Evolutionary conservation across 2,113 vertebrate species (phyloP).

Genomic region (Lepisosteus oculatus): DNA sequence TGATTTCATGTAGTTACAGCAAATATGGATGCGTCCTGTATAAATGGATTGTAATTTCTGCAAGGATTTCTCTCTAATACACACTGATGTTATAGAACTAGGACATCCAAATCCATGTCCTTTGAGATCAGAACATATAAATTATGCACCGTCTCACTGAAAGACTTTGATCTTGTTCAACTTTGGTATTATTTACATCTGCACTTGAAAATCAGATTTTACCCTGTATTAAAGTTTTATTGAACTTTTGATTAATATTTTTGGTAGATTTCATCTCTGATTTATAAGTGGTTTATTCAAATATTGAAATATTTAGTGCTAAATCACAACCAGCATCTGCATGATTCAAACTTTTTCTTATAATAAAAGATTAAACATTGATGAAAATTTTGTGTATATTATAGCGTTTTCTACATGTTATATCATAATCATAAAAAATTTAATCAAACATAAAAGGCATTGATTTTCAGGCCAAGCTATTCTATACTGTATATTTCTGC

Average conservation of each 20-base stretch:
- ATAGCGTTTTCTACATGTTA: not conserved
- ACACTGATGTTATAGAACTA: slow-evolving; percentile 8
- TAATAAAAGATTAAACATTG: not conserved
- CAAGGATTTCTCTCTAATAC: not conserved
- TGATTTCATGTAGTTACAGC: not conserved
- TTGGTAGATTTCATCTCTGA: not conserved
- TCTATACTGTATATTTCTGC: too few relatives aligned
- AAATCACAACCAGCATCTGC: not conserved
- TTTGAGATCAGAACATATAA: slow-evolving; percentile 17
- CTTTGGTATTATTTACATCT: slow-evolving; percentile 11
- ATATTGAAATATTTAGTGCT: not conserved
- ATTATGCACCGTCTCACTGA: slow-evolving; percentile 13
- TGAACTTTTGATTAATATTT: not conserved
- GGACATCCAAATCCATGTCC: slow-evolving; percentile 2
- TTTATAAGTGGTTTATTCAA: not conserved
- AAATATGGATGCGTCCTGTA: not conserved
- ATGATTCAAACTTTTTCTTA: not conserved
- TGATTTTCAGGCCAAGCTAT: too few relatives aligned
- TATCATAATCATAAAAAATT: not conserved
- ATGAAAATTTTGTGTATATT: not conserved
- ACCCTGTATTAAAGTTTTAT: not conserved
- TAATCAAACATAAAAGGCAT: too few relatives aligned
- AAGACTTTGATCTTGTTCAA: slow-evolving; percentile 5
- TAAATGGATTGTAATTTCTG: not conserved
- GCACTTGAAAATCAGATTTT: not conserved